Base-by-base conservation (phyloP, 2,888 invertebrate genomes). In the Epistrophe eligans region DNA sequence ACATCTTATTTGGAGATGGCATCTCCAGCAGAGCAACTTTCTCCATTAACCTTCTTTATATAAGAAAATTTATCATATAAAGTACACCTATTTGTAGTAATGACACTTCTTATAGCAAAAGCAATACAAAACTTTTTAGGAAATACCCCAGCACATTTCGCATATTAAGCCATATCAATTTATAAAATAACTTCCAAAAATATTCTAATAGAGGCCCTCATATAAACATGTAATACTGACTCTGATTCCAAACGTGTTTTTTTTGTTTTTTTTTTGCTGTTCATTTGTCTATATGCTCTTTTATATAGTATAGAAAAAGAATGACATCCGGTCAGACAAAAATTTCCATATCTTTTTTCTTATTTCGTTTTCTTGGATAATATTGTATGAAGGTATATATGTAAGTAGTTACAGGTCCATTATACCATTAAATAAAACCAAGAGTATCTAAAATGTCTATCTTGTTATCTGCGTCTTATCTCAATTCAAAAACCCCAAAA, bases 101-200 rank as follows among this genome's bases (percentile, higher is more conserved):
- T 70, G 50, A 40, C 60, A 70, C 48, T 43, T 67, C 24, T 57
- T 67, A n/a, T n/a, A 28, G 50, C 67, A 50, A 67, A 67, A 67
- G 64, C 64, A 64, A 67, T 67, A 67, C 67, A 50, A 50, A 67
- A 66, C 13, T 35, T 66, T 66, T 45, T 13, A 13, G 24, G 5
- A 40, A 24, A 15, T 15, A 3, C n/a, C 43, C 17, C 1, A 15
- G 15, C 67, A 32, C 45, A 35, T 48, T 48, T 5, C 13, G 19
- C 28, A 66, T 32, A 66, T 35, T 67, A 67, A 67, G 35, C 67
- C 67, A 50, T 67, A 67, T 67, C 67, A 67, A 67, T 67, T 67
- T 67, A 67, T 50, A 67, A 67, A 35, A 50, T 19, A 64, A 64
- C 15, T n/a, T 43, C 24, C 24, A 28, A 64, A 64, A 40, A 17